Conservation (phyloP, 2,113 vertebrate species). For the Sinocyclocheilus maitianheensis region DNA sequence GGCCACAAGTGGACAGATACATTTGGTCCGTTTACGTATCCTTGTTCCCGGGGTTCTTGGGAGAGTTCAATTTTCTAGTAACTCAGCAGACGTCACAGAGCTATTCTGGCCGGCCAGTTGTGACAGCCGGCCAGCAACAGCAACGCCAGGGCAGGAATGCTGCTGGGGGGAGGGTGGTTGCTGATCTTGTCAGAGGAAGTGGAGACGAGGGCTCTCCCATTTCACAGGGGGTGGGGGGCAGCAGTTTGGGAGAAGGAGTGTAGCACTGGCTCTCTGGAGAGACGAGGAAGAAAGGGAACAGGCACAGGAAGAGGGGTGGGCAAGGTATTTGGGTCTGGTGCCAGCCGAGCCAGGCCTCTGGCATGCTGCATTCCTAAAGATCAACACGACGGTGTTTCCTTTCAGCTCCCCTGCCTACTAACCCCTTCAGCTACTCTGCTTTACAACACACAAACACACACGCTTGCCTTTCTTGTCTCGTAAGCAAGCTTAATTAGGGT, state of each 20-base stretch:
- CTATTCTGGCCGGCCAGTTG: conserved; percentile 74
- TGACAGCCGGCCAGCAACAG: conserved; percentile 78
- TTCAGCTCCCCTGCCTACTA: conserved; percentile 64
- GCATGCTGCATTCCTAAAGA: conserved; percentile 78
- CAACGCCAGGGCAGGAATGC: conserved; percentile 69
- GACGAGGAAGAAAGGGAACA: conserved; percentile 52
- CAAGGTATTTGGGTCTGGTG: conserved; percentile 78
- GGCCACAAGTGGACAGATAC: conserved; percentile 44
- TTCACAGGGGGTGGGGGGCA: conserved; percentile 62
- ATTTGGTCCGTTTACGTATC: conserved; percentile 55
- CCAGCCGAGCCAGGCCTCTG: conserved; percentile 75
- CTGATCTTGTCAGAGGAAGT: conserved; percentile 74
- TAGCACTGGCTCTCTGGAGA: conserved; percentile 54
- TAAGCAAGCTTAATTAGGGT: conserved; percentile 26
- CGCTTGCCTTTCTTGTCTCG: conserved; percentile 12
- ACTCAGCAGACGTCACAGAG: conserved; percentile 71
- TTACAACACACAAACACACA: conserved; percentile 20
- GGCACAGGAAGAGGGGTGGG: conserved; percentile 62
- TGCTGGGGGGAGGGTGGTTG: conserved; percentile 45
- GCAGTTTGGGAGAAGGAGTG: conserved; percentile 34
- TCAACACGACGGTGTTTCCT: conserved; percentile 79
- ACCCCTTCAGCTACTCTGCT: conserved; percentile 26
- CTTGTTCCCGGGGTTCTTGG: conserved; percentile 68
- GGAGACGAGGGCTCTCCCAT: conserved; percentile 73
- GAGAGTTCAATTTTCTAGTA: conserved; percentile 72